Base-by-base conservation (phyloP, 2,797 vertebrate genomes). In the Labroides dimidiatus region DNA sequence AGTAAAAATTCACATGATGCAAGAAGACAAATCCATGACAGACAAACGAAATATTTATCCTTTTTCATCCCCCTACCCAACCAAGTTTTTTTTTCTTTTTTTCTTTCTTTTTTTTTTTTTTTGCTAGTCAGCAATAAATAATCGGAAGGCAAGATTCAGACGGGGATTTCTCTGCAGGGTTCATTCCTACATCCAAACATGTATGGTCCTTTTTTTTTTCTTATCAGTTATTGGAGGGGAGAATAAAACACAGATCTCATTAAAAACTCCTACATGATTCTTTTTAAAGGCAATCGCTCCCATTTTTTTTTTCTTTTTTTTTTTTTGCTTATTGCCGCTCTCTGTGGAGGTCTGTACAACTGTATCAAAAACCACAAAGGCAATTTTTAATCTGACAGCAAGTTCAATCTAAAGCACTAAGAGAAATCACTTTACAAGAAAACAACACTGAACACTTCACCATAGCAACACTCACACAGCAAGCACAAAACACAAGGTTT, bases 291-390 rank as follows among this genome's bases (percentile, higher is more conserved):
- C 83, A 81, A 75, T 44, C n/a, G n/a, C n/a, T n/a, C n/a, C n/a
- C n/a, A n/a, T n/a, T n/a, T n/a, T n/a, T n/a, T n/a, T n/a, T n/a
- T 72, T 70, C 82, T 93, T 93, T 94, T 88, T 95, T 92, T 86
- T 94, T 93, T 39, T 93, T 15, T 92, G 91, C 92, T 93, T 93
- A 91, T 94, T 73, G 50, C 93, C 93, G 84, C 92, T 94, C 93
- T 93, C 91, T 92, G 92, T 93, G 94, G 91, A 93, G 95, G 94
- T 94, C 92, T 94, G 94, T 94, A 95, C 93, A 96, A 51, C 94
- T 95, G 94, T 95, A 94, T 95, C 86, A 93, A 96, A 49, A 97
- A 95, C 94, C 93, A 94, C 96, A 96, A 97, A 98, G 97, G 96
- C 96, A 97, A 96, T 95, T 94, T 95, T 95, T 93, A 72, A 94